Base-by-base conservation (phyloP, 2,113 vertebrate genomes). In the Guaruba guarouba region DNA sequence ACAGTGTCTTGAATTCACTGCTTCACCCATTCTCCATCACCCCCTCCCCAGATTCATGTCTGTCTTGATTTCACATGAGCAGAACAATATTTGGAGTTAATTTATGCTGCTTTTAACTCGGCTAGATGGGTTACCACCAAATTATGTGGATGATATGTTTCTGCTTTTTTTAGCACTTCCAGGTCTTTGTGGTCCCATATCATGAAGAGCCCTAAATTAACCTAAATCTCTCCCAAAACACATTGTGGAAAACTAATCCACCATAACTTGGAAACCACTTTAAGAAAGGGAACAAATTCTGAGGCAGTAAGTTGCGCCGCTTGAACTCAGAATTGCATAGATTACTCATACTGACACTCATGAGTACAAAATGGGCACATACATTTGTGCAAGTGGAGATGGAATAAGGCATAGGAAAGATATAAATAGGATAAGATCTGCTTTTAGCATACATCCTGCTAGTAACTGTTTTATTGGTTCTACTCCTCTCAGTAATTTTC, bases 291-390 rank as follows among this genome's bases (percentile, higher is more conserved):
- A 75, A 68, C 20, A 64, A 76, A 69, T 73, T 86, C 49, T 1
- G 3, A 92, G 62, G 66, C 80, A 62, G 27, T 84, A 68, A 89
- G 84, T 92, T 91, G 71, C 0, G 2, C 88, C 75, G 51, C 76
- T 91, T 94, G 86, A 88, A 91, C 73, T 94, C 80, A 69, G 82
- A 84, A 93, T 94, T 93, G 20, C 69, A 12, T n/a, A 61, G 51
- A 93, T 96, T 89, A 73, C 62, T 96, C 81, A 92, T 46, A 39
- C 37, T 80, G 92, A 91, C 85, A 78, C 51, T 83, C 61, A 31
- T 29, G 90, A 93, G 88, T 84, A 86, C 74, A 62, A 92, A 93
- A 95, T 82, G 82, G 80, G 73, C 55, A 66, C 66, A 48, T 52
- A 78, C 23, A 64, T 94, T 93, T 78, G 77, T 95, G 75, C 62